Evolutionary conservation across 2,888 invertebrate species (phyloP).

Genomic region (Stegana nigrithorax): DNA sequence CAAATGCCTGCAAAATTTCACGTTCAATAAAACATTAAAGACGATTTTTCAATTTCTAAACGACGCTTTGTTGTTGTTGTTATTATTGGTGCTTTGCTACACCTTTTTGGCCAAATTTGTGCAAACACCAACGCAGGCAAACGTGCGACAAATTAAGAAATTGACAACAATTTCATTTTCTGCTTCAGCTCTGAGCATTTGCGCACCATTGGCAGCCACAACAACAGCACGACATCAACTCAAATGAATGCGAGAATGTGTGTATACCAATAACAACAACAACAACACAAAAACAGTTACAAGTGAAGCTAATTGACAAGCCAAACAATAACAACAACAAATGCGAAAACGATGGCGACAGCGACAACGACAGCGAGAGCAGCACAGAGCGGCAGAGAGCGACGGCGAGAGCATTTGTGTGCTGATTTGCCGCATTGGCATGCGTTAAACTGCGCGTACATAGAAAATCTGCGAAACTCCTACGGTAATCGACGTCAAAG

Average conservation of each 20-base stretch:
- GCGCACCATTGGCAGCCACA: too few species aligned
- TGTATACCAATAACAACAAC: neutral
- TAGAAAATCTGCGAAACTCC: constrained; percentile 5
- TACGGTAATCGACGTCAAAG: neutral
- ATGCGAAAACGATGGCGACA: neutral
- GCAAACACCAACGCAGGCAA: neutral
- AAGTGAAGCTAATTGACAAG: constrained; percentile 6
- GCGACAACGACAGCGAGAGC: neutral
- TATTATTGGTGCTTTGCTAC: neutral
- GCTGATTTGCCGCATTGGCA: neutral
- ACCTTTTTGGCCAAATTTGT: too few species aligned
- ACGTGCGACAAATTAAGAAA: neutral
- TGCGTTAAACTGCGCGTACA: too few species aligned
- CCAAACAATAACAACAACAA: constrained; percentile 4
- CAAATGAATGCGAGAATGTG: too few species aligned
- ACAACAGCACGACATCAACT: too few species aligned
- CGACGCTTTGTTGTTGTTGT: neutral
- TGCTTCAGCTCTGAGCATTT: neutral
- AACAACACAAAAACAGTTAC: neutral
- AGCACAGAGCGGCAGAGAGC: too few species aligned
- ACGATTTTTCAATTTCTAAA: constrained; percentile 3
- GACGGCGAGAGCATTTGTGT: neutral
- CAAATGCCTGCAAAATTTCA: neutral
- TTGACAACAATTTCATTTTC: neutral
- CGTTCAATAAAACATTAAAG: neutral